phyloP scores from a whole-genome alignment of 2,888 invertebrate species.

The Endotricha flammealis region DNA sequence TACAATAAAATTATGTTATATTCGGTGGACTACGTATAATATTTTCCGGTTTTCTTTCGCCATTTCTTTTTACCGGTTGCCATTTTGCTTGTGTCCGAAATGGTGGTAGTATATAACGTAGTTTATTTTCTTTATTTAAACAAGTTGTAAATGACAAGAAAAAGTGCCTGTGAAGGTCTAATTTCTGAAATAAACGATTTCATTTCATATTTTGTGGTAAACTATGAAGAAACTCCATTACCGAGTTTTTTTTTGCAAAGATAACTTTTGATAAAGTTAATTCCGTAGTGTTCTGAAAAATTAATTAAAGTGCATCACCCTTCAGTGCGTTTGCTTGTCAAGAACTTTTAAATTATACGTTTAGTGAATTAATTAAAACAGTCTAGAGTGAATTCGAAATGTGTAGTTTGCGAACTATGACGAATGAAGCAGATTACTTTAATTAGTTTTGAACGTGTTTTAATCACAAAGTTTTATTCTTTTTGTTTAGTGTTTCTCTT shows the following conservation, averaged over 20 bases:
- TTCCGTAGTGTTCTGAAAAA: slow-evolving; percentile 18
- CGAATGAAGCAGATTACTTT: background rate
- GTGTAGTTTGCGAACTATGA: slow-evolving; percentile 12
- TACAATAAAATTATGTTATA: too few relatives aligned
- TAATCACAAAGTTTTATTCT: too few relatives aligned
- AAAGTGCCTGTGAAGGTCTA: too few relatives aligned
- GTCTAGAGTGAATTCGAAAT: slow-evolving; percentile 32
- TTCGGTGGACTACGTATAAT: too few relatives aligned
- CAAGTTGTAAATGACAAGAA: too few relatives aligned
- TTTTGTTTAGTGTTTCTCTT: too few relatives aligned
- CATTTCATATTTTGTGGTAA: background rate
- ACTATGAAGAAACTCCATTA: slow-evolving; percentile 5
- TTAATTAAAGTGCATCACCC: slow-evolving; percentile 31
- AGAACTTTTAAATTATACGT: slow-evolving; percentile 38
- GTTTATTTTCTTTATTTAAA: too few relatives aligned
- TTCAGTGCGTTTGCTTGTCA: slow-evolving; percentile 28
- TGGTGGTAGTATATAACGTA: too few relatives aligned
- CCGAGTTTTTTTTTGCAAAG: background rate
- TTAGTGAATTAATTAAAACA: slow-evolving; percentile 48
- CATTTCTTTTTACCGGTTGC: too few relatives aligned
- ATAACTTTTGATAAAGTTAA: slow-evolving; percentile 14
- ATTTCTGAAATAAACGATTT: too few relatives aligned
- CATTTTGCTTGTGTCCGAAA: too few relatives aligned
- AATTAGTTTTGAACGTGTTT: background rate
- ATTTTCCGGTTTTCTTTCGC: too few relatives aligned